Base-by-base conservation (phyloP, 1,140 invertebrate genomes). In the Globodera rostochiensis region DNA sequence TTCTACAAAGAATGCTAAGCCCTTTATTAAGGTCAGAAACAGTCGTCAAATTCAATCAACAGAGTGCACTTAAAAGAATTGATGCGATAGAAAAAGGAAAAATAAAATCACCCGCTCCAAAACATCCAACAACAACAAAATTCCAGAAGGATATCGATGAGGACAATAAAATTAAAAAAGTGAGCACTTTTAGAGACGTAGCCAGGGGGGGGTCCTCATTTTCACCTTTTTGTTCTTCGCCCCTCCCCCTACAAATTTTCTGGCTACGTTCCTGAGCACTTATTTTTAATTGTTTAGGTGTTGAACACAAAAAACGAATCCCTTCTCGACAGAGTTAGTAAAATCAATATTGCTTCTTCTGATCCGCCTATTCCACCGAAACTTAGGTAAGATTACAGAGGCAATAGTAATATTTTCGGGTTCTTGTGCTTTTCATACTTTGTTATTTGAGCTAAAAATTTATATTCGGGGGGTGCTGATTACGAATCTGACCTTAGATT, bases 261-360 rank as follows among this genome's bases (percentile, higher is more conserved):
- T 36, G 36, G 36, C 36, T 36, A 36, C 36, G 36, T 36, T 1
- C 36, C 36, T 36, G 36, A 36, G n/a, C 13, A n/a, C 21, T 21
- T 75, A 66, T 47, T 74, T 80, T 50, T 73, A 13, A 78, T 76
- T 75, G 46, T 19, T 77, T 60, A 87, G 87, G 80, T 86, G 73
- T 45, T 87, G n/a, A 53, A 60, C 8, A 64, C 69, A 57, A 87
- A 87, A 80, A 50, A 87, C 67, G 80, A 83, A 25, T 53, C 77
- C n/a, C 75, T 87, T 13, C 75, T 87, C 49, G 80, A 86, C 8
- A 87, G 85, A 70, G 77, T 86, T 69, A 83, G 80, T 45, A 83
- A 87, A 81, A 82, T 87, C 45, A 81, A 46, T 6, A 85, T 87
- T 36, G 82, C 6, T 15, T 87, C 86, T 15, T 79, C 74, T 11